phyloP scores from a whole-genome alignment of 2,113 vertebrate genomes.

The Halichoerus grypus region DNA sequence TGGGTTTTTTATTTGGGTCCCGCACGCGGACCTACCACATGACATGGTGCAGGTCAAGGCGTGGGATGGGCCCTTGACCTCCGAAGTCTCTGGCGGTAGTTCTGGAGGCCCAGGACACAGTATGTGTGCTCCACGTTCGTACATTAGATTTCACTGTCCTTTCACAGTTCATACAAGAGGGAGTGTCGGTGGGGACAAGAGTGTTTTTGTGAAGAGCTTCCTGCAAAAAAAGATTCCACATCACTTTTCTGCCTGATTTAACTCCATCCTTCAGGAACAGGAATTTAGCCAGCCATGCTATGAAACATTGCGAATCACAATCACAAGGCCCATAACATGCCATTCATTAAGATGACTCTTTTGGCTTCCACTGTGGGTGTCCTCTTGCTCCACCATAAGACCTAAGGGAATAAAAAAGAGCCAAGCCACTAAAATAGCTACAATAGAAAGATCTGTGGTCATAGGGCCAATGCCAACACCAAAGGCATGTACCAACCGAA shows the following conservation, averaged over 20 bases:
- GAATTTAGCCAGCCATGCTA: constrained; percentile 79
- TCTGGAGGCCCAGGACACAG: background rate
- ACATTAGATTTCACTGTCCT: background rate
- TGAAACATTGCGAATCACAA: constrained; percentile 84
- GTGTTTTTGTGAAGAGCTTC: constrained; percentile 66
- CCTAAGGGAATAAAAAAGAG: constrained; percentile 84
- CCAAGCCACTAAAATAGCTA: constrained; percentile 87
- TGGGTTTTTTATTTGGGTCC: background rate
- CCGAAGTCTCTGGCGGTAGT: background rate
- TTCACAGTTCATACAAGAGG: constrained; percentile 45
- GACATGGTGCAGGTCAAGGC: background rate
- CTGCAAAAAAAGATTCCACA: constrained; percentile 76
- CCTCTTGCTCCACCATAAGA: constrained; percentile 82
- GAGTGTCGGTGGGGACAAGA: constrained; percentile 61
- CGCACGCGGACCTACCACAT: no score
- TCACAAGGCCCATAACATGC: constrained; percentile 80
- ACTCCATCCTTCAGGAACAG: constrained; percentile 76
- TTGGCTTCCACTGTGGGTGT: constrained; percentile 81
- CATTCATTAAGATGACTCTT: constrained; percentile 86
- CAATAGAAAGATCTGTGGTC: constrained; percentile 86
- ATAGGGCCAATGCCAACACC: constrained; percentile 85
- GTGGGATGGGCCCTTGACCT: background rate
- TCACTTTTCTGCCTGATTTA: constrained; percentile 82
- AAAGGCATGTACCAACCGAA: constrained; percentile 83
- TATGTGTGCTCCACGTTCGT: background rate